These are phyloP conservation scores for Podabrus alpinus DNA, from an alignment of 2,888 invertebrate species.

Conservation along the genomic window DNA sequence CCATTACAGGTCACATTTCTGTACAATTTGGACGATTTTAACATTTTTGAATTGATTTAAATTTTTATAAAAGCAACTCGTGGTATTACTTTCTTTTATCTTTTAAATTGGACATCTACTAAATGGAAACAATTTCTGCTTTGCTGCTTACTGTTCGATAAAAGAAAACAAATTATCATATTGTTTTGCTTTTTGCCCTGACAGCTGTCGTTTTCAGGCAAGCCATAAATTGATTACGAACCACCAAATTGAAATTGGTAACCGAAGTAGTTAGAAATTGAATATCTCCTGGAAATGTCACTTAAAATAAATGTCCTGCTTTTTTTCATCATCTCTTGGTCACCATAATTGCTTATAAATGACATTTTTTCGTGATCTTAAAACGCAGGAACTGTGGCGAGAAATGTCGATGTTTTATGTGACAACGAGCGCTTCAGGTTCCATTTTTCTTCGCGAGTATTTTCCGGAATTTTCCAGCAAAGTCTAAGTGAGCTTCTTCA, in stretches of 20 bases:
- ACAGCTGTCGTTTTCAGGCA: not conserved
- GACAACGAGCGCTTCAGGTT: not conserved
- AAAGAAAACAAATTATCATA: not conserved
- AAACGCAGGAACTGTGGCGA: not conserved
- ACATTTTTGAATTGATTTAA: not conserved
- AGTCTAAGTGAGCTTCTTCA: not conserved
- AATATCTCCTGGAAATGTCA: not conserved
- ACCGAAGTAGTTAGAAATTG: not conserved
- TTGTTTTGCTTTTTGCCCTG: not conserved
- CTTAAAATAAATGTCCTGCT: not conserved
- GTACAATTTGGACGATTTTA: not conserved
- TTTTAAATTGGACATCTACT: not conserved
- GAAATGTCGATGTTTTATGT: not conserved
- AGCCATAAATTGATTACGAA: not conserved
- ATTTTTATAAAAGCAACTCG: not conserved
- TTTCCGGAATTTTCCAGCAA: not conserved
- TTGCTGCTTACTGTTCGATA: not conserved
- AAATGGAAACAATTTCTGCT: not conserved
- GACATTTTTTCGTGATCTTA: not conserved
- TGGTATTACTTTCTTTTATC: not conserved
- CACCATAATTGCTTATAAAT: not conserved
- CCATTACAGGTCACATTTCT: not conserved
- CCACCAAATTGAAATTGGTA: not conserved
- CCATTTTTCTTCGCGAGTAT: not conserved
- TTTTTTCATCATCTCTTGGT: not conserved